Evolutionary conservation across 2,888 invertebrate species (phyloP).

Genomic region (Coremacera marginata): DNA sequence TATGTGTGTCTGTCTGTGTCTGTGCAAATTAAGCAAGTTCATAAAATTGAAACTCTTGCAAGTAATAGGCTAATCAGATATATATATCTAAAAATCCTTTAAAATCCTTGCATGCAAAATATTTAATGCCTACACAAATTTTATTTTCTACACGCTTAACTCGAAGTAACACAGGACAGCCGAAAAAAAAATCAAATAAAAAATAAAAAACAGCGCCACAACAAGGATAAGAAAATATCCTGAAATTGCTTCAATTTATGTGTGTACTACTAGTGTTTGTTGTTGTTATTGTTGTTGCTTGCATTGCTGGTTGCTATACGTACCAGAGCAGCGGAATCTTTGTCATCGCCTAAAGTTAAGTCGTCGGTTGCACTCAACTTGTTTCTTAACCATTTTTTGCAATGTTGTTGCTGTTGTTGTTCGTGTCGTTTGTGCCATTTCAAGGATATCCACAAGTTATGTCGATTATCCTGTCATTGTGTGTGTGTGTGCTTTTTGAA

Average conservation of each 20-base stretch:
- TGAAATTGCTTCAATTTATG: no score
- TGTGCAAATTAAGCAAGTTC: no score
- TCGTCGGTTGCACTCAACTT: constrained; percentile 16
- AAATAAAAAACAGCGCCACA: no score
- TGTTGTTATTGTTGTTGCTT: background rate
- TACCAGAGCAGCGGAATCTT: background rate
- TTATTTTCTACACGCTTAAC: no score
- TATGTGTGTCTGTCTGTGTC: no score
- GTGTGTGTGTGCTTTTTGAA: background rate
- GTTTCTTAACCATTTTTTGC: background rate
- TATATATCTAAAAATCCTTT: no score
- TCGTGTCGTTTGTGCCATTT: background rate
- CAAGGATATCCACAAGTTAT: constrained; percentile 25
- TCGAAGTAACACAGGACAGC: background rate
- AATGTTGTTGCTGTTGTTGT: background rate
- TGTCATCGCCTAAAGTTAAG: background rate
- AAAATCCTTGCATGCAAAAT: background rate
- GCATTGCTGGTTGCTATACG: background rate
- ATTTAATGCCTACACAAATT: background rate
- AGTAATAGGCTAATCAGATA: no score
- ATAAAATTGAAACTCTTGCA: no score
- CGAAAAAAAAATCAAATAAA: background rate
- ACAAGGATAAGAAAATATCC: no score
- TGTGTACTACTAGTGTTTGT: background rate
- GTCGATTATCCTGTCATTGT: background rate